Evolutionary conservation across 2,888 invertebrate species (phyloP).

Genomic region (Iselma pallidipennis): DNA sequence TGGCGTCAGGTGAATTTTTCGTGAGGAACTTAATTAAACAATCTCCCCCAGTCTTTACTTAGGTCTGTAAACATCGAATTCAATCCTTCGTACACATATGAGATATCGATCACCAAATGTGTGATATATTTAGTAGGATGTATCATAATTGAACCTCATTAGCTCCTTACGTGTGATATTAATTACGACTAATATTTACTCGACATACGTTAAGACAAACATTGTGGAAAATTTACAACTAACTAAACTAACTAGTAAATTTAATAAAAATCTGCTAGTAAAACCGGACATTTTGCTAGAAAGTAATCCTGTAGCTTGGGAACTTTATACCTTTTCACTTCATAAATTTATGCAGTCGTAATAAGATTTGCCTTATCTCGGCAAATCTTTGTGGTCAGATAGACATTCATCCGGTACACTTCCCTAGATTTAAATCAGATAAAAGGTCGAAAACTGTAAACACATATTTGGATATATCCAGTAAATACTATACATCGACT

Average conservation of each 20-base stretch:
- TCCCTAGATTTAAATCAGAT: conserved; percentile 20
- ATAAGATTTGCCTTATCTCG: conserved; percentile 10
- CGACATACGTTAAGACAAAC: too few species aligned
- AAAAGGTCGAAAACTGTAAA: conserved; percentile 17
- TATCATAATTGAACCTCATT: conserved; percentile 17
- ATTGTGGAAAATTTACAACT: too few species aligned
- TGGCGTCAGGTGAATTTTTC: conserved; percentile 7
- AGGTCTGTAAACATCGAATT: conserved; percentile 19
- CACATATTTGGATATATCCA: neutral
- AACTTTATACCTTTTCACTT: neutral
- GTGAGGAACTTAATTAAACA: conserved; percentile 20
- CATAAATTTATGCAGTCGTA: conserved; percentile 10
- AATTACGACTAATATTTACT: conserved; percentile 10
- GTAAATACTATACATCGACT: neutral
- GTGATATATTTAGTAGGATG: conserved; percentile 9
- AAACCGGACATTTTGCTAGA: neutral
- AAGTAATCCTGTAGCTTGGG: neutral
- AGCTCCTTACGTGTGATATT: conserved; percentile 16
- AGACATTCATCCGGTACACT: neutral
- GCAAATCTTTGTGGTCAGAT: conserved; percentile 8
- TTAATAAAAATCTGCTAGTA: too few species aligned
- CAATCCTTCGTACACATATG: conserved; percentile 18
- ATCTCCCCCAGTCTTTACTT: conserved; percentile 19
- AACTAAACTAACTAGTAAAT: too few species aligned
- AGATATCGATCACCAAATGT: conserved; percentile 15